Evolutionary conservation across 2,113 vertebrate species (phyloP).

Genomic region (Chloroceryle aenea): DNA sequence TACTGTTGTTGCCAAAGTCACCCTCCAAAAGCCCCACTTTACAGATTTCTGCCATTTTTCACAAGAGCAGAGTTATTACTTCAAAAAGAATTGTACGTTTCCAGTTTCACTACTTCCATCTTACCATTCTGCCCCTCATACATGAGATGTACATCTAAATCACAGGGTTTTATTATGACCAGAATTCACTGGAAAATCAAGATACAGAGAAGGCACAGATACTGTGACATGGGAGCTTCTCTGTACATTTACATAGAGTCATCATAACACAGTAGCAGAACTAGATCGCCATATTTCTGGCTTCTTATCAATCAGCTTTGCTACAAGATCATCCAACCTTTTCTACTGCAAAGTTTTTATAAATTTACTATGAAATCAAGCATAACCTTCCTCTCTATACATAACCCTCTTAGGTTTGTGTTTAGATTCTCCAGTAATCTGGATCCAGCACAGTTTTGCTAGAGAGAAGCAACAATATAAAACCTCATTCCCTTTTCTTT

Average conservation of each 20-base stretch:
- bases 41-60: background rate
- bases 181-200: background rate
- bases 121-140: background rate
- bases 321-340: background rate
- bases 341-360: background rate
- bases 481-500: background rate
- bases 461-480: background rate
- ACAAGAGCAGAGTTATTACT: background rate
- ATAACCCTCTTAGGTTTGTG: background rate
- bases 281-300: background rate
- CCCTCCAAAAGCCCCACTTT: background rate
- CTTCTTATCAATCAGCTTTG: background rate
- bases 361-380: background rate
- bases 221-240: background rate
- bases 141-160: background rate
- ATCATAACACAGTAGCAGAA: background rate
- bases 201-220: background rate
- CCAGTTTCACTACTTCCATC: background rate
- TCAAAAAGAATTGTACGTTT: background rate
- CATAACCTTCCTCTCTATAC: background rate
- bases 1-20: background rate
- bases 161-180: background rate
- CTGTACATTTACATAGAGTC: background rate
- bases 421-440: background rate
- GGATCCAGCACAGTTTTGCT: background rate